phyloP scores from a whole-genome alignment of 2,888 invertebrate species.

The Taphrorychus bicolor region DNA sequence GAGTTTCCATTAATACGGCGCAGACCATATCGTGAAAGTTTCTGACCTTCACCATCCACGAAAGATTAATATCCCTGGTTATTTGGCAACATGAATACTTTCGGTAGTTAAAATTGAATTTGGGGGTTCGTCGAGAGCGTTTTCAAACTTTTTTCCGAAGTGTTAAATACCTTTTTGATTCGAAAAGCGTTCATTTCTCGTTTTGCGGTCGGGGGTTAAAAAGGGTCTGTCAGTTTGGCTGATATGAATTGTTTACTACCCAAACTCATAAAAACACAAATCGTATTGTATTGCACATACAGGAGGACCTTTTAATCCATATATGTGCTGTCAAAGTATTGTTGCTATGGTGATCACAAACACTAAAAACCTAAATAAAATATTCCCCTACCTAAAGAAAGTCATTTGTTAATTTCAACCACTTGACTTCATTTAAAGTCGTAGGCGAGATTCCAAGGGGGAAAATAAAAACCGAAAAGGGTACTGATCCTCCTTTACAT shows the following conservation, averaged over 20 bases:
- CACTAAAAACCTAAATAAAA: too few species aligned
- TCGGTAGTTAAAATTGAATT: neutral
- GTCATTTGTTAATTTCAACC: neutral
- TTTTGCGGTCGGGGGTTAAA: neutral
- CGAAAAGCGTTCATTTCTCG: neutral
- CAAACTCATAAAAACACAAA: neutral
- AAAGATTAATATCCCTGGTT: neutral
- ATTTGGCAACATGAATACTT: neutral
- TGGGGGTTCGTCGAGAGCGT: neutral
- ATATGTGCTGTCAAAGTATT: too few species aligned
- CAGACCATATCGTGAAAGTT: neutral
- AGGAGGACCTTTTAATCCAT: neutral
- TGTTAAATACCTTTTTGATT: neutral
- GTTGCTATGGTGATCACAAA: too few species aligned
- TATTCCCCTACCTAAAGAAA: neutral
- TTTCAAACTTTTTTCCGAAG: neutral
- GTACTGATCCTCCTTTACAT: neutral
- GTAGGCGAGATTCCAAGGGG: neutral
- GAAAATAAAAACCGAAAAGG: neutral
- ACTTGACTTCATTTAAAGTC: neutral
- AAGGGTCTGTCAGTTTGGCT: neutral
- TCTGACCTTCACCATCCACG: neutral
- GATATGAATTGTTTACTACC: neutral
- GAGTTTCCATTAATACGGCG: too few species aligned
- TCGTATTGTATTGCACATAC: neutral